phyloP scores from a whole-genome alignment of 2,888 invertebrate species.

The Drosophila subquinaria region DNA sequence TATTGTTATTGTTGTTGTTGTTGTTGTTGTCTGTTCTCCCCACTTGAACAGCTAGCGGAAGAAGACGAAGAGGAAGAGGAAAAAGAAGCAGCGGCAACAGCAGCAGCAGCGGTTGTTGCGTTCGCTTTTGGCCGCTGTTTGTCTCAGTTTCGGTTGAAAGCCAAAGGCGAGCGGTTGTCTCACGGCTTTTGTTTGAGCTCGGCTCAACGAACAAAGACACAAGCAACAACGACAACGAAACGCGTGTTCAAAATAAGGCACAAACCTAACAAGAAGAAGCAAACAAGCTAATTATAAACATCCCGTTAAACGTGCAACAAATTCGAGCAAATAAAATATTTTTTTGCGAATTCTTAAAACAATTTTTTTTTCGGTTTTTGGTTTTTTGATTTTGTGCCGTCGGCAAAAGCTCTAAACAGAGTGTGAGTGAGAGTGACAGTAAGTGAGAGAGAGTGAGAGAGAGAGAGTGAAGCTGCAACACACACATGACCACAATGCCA shows the following conservation, averaged over 20 bases:
- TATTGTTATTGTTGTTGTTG: conserved; percentile 12
- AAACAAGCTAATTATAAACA: conserved; percentile 9
- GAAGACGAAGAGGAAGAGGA: conserved; percentile 8
- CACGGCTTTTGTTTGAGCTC: conserved; percentile 61
- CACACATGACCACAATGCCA: conserved; percentile 84
- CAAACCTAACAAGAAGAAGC: background rate
- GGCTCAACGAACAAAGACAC: conserved; percentile 27
- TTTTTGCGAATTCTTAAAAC: background rate
- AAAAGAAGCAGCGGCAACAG: conserved; percentile 28
- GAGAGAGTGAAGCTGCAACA: conserved; percentile 19
- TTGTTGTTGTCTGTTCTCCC: conserved; percentile 33
- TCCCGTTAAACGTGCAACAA: background rate
- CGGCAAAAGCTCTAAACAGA: conserved; percentile 36
- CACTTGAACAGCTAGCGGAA: conserved; percentile 26
- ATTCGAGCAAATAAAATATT: background rate
- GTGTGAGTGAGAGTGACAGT: background rate
- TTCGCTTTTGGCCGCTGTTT: conserved; percentile 38
- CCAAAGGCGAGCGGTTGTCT: conserved; percentile 79
- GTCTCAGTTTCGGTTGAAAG: conserved; percentile 82
- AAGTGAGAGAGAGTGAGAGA: background rate
- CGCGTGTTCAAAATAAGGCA: conserved; percentile 26
- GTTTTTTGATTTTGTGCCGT: conserved; percentile 47
- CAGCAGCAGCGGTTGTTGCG: conserved; percentile 38
- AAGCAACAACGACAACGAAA: conserved; percentile 2
- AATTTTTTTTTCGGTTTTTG: conserved; percentile 33